Evolutionary conservation across 2,113 vertebrate genomes (phyloP).

Genomic region (Girardinichthys multiradiatus): DNA sequence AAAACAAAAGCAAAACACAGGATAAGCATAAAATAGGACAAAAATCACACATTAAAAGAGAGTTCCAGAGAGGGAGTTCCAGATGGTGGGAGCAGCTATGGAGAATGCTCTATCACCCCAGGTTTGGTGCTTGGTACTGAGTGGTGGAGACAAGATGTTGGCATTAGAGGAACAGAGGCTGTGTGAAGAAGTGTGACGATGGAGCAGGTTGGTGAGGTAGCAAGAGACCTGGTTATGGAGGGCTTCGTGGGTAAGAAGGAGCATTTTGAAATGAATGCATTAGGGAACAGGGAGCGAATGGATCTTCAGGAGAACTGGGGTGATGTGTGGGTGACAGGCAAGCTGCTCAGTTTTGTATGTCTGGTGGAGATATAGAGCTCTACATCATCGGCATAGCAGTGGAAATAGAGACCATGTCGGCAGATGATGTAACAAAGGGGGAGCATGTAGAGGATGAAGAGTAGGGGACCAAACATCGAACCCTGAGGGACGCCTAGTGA

Average conservation of each 20-base stretch:
- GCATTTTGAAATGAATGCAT: background rate
- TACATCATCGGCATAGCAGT: no score
- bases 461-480: no score
- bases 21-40: background rate
- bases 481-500: no score
- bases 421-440: no score
- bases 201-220: background rate
- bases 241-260: background rate
- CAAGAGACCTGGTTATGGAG: background rate
- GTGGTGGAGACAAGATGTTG: background rate
- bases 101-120: no score
- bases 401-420: no score
- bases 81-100: background rate
- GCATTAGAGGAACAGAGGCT: background rate
- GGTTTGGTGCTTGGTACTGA: background rate
- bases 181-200: background rate
- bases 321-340: no score
- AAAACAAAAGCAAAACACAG: background rate
- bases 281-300: background rate
- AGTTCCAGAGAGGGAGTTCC: background rate
- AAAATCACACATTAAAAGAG: background rate
- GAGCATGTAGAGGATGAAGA: no score
- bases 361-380: no score
- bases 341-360: no score
- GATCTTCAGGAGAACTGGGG: no score